Conservation (phyloP, 2,888 invertebrate genomes). For the Darwinula stevensoni region DNA sequence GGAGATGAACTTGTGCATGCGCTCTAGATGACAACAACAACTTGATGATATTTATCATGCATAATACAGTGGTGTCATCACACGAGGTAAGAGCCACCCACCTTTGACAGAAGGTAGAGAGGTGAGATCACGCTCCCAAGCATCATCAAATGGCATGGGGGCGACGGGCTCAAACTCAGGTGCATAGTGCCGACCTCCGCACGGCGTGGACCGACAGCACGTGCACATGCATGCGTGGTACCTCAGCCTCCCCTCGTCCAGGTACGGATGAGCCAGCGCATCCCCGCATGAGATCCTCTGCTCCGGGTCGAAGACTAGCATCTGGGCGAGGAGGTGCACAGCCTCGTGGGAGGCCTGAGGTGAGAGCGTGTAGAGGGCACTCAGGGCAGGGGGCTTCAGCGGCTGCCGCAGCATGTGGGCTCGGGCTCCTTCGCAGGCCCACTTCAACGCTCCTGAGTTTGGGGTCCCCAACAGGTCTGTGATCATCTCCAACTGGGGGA, state of each 20-base stretch:
- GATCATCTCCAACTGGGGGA: conserved; percentile 71
- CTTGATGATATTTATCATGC: conserved; percentile 9
- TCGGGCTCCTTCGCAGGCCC: conserved; percentile 82
- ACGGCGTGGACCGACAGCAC: conserved; percentile 20
- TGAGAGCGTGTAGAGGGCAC: conserved; percentile 67
- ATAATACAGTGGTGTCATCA: no score
- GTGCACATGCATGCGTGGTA: conserved; percentile 99
- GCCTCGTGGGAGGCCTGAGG: conserved; percentile 90
- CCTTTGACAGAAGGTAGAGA: conserved; percentile 85
- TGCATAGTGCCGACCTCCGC: conserved; percentile 51
- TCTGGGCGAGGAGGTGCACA: conserved; percentile 80
- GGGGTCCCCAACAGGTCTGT: conserved; percentile 93
- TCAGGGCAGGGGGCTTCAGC: conserved; percentile 57
- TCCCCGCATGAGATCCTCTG: conserved; percentile 62
- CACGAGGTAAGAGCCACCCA: no score
- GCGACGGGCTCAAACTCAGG: conserved; percentile 76
- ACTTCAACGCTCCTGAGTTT: conserved; percentile 74
- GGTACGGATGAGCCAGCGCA: conserved; percentile 83
- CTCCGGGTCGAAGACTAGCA: conserved; percentile 94
- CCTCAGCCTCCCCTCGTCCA: conserved; percentile 87
- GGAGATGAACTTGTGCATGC: conserved; percentile 95
- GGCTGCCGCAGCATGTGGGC: conserved; percentile 66
- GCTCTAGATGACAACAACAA: conserved; percentile 34
- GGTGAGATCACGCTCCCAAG: conserved; percentile 82
- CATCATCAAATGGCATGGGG: conserved; percentile 68